Conservation (phyloP, 2,113 vertebrate species). For the Lamprotornis superbus region DNA sequence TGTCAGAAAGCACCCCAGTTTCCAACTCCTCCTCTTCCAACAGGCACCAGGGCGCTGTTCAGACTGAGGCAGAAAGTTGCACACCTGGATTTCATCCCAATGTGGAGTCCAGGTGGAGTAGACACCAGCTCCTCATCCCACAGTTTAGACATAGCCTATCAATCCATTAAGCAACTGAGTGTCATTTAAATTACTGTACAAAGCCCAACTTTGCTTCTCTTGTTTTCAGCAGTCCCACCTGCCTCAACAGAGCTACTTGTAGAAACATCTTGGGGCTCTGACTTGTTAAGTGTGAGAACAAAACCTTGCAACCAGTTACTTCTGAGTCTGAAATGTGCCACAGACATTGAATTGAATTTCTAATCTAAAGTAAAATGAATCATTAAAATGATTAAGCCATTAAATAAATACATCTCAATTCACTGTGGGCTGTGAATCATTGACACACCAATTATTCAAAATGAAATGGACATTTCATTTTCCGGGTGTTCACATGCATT, state of each 20-base stretch:
- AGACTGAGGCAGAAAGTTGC: neutral
- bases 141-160: neutral
- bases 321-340: neutral
- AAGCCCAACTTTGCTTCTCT: neutral
- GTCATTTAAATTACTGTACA: neutral
- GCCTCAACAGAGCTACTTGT: neutral
- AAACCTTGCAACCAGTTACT: neutral
- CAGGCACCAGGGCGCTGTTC: neutral
- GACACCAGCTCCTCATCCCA: neutral
- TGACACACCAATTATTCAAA: neutral
- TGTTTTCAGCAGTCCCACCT: neutral
- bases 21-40: neutral
- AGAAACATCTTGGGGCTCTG: neutral
- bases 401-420: constrained; percentile 11
- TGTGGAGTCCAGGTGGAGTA: neutral
- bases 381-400: constrained; percentile 24
- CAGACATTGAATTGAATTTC: neutral
- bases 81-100: neutral
- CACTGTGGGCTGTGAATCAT: neutral
- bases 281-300: neutral
- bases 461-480: neutral
- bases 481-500: neutral
- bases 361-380: constrained; percentile 19
- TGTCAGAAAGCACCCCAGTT: neutral
- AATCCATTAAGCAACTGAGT: neutral